Evolutionary conservation across 1,140 invertebrate species (phyloP).

Genomic region (Pseudomyrmex dendroicus): DNA sequence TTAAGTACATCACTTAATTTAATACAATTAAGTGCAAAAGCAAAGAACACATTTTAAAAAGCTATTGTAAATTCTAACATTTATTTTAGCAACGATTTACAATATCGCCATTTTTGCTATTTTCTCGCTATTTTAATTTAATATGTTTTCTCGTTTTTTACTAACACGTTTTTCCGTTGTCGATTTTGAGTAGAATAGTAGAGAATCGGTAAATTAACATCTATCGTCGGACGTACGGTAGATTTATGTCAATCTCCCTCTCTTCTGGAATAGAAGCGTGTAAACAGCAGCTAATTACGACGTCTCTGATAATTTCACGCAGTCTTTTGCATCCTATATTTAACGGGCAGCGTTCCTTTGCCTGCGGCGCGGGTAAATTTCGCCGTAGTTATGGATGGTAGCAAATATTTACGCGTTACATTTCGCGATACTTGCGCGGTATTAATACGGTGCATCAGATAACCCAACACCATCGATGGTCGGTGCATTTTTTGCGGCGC

Average conservation of each 20-base stretch:
- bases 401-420: slow-evolving; percentile 48
- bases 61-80: background rate
- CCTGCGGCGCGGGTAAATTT: background rate
- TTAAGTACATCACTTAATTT: slow-evolving; percentile 1
- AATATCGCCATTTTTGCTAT: background rate
- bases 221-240: background rate
- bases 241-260: background rate
- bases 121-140: background rate
- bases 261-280: slow-evolving; percentile 29
- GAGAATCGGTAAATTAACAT: slow-evolving; percentile 48
- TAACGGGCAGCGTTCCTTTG: background rate
- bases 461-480: background rate
- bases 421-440: slow-evolving; percentile 18
- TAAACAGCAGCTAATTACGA: slow-evolving; percentile 53
- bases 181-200: slow-evolving; percentile 1
- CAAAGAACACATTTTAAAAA: background rate
- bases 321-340: background rate
- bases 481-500: background rate
- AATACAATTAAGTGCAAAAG: background rate
- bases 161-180: background rate
- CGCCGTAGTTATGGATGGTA: background rate
- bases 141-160: background rate
- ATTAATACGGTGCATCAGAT: background rate
- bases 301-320: slow-evolving; percentile 32
- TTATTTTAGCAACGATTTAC: background rate